Base-by-base conservation (phyloP, 2,113 vertebrate species). In the Loxodonta africana region DNA sequence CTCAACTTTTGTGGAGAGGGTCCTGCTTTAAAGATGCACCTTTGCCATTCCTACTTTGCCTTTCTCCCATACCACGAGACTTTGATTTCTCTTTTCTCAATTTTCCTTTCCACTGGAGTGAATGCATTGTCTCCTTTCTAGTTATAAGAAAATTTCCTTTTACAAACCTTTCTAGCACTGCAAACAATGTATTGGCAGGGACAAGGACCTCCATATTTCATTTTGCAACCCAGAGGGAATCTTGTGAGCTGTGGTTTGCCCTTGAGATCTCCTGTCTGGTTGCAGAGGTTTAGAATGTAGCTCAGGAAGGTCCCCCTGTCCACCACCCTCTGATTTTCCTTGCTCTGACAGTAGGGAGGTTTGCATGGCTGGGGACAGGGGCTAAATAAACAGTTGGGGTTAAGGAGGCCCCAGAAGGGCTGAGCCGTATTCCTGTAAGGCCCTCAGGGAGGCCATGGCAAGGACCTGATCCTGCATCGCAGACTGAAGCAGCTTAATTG, bases 401-500 rank as follows among this genome's bases (percentile, higher is more conserved):
- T 83, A 30, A 88, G 33, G 90, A 84, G 95, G 80, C 44, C 96
- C 89, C 60, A 18, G 60, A 83, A 95, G 89, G 1, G 53, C 80
- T 93, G 84, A 90, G 90, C 41, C 41, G 1, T 91, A 11, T 88
- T 97, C 94, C 71, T 14, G 26, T 93, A 25, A 89, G 91, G 63
- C 94, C 71, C 82, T 85, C 94, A 60, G 93, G 93, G 97, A 94
- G 94, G 77, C 94, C 88, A 41, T 53, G 85, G 51, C 46, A 44
- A 48, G 76, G 46, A 76, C 91, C 73, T 91, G 95, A 41, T 96
- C 67, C 85, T 81, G 95, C 87, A 95, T 96, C 96, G 91, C 97
- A 97, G 95, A 85, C 69, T 96, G 26, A 88, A 96, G 97, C 92
- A 0, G 73, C 60, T 98, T 97, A 97, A 97, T 92, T 94, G 92